Evolutionary conservation across 2,113 vertebrate species (phyloP), one percentile per base, ranked within the genome.

Genomic region (Piaya cayana): DNA sequence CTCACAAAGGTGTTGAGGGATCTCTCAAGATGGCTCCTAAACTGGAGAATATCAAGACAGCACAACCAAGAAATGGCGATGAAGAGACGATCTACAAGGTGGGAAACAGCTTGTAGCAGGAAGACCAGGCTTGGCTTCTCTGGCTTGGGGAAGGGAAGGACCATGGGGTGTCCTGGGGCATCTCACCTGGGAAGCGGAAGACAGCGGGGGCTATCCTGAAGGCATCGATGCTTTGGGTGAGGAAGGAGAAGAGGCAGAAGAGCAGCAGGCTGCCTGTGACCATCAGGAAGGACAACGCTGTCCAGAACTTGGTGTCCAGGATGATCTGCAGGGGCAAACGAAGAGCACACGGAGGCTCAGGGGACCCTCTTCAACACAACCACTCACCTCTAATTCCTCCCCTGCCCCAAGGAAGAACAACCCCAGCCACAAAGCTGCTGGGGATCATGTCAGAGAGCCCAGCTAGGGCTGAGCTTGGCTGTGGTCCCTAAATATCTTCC

Each of bases 121-220:
- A 42, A 21, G 55, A 19, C 22, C 50, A 67, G 27, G 36, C 8
- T 72, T 36, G 42, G 69, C 20, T 76, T 3, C 23, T 36, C 23
- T 32, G 42, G 29, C 27, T 39, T 4, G 3, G 36, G 34, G 37
- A 32, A 52, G 37, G 39, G 56, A 50, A 29, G 30, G 60, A n/a
- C 22, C 12, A 1, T 4, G 23, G 34, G 20, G 12, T 39, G 10
- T 13, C 18, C 72, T 2, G 2, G 25, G 18, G 10, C 23, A 16
- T 26, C 95, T 97, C 98, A 99, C 99, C 98, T 42, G 98, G 88
- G 84, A 99, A 99, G 14, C 29, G 27, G 96, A 99, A 99, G 89
- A 98, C 89, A 1, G 21, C 11, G 3, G 99, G 99, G 3, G 97
- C 88, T 2, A 15, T 13, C 37, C 26, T 70, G 96, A 98, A 99